These are phyloP conservation scores for Silvanus unidentatus DNA, from an alignment of 2,888 invertebrate genomes.

Conservation along the genomic window DNA sequence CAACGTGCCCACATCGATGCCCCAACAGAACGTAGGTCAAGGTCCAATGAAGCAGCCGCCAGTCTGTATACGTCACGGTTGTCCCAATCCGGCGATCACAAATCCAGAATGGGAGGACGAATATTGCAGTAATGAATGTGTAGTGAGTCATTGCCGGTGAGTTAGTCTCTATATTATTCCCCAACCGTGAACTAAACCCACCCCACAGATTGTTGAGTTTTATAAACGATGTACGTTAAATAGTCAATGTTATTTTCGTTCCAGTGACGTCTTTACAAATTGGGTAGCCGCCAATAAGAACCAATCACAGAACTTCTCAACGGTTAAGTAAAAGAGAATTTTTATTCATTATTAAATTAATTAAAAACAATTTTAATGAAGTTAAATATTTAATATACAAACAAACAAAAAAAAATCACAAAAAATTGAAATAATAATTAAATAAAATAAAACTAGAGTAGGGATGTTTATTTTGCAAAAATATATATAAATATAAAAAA, in stretches of 20 bases:
- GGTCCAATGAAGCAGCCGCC: slow-evolving; percentile 42
- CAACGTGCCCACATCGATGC: slow-evolving; percentile 46
- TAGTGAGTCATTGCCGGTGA: slow-evolving; percentile 89
- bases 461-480: not conserved
- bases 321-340: slow-evolving; percentile 71
- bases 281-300: slow-evolving; percentile 84
- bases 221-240: not conserved
- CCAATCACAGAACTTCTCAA: slow-evolving; percentile 71
- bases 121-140: slow-evolving; percentile 96
- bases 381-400: too few relatives aligned
- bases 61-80: slow-evolving; percentile 82
- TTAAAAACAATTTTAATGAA: not conserved
- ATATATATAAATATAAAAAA: too few relatives aligned
- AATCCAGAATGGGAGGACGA: slow-evolving; percentile 96
- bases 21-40: slow-evolving; percentile 44
- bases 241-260: slow-evolving; percentile 37
- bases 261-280: slow-evolving; percentile 84
- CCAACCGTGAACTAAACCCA: too few relatives aligned
- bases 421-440: too few relatives aligned
- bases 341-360: slow-evolving; percentile 5
- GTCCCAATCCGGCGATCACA: slow-evolving; percentile 83
- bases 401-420: too few relatives aligned
- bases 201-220: not conserved
- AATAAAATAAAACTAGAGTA: not conserved
- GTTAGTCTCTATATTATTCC: slow-evolving; percentile 17